A percentile compares a stretch with the other conserved stretches of the same genome.
Conservation (phyloP, 2,797 vertebrate species). For the Lacerta viridis region DNA sequence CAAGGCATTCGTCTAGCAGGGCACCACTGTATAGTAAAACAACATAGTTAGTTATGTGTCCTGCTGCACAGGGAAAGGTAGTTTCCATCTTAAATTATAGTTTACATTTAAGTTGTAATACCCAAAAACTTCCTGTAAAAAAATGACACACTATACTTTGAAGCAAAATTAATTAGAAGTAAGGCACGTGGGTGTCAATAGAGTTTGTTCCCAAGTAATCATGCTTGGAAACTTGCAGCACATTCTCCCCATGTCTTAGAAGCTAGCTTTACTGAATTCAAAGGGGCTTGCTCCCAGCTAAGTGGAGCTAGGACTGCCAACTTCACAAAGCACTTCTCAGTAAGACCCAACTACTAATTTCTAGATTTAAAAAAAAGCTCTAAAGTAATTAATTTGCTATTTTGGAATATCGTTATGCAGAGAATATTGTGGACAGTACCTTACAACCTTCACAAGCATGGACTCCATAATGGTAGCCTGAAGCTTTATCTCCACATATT, state of each 20-base stretch:
- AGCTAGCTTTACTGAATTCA: background rate
- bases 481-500: constrained; percentile 96
- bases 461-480: constrained; percentile 97
- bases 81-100: background rate
- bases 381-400: background rate
- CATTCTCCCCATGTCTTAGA: background rate
- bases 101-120: background rate
- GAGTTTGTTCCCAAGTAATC: too few relatives aligned
- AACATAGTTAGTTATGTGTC: background rate
- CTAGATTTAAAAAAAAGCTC: background rate
- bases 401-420: constrained; percentile 29
- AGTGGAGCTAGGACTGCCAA: constrained; percentile 7
- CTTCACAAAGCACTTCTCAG: constrained; percentile 39
- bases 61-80: background rate
- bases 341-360: constrained; percentile 49
- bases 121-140: background rate
- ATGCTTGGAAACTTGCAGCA: too few relatives aligned
- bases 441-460: constrained; percentile 99
- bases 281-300: constrained; percentile 27
- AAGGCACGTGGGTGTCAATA: too few relatives aligned
- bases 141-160: background rate
- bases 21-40: background rate
- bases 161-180: too few relatives aligned
- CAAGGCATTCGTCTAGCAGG: too few relatives aligned
- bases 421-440: constrained; percentile 81